Conservation (phyloP, 1,140 invertebrate species). For the Forficula auricularia region DNA sequence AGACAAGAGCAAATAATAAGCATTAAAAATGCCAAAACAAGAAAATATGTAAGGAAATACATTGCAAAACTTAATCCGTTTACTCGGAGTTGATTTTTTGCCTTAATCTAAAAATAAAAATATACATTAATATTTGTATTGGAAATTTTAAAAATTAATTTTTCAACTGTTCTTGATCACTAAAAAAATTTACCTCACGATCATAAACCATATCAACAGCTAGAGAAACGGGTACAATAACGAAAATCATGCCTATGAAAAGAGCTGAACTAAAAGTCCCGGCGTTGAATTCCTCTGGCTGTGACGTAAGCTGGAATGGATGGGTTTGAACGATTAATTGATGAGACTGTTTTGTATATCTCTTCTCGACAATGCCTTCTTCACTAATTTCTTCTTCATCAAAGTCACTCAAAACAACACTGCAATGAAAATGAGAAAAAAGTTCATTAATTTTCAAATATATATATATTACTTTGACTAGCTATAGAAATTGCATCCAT, state of each 20-base stretch:
- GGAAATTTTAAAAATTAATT: not conserved
- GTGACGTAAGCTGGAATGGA: conserved; percentile 50
- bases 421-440: conserved; percentile 14
- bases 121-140: not conserved
- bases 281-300: conserved; percentile 48
- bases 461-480: no score
- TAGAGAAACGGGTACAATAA: conserved; percentile 53
- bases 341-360: conserved; percentile 12
- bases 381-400: conserved; percentile 9
- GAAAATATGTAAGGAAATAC: conserved; percentile 62
- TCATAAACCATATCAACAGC: conserved; percentile 69
- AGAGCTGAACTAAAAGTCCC: conserved; percentile 50
- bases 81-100: conserved; percentile 63
- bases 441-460: conserved; percentile 1
- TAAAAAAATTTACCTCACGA: conserved; percentile 43
- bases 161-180: not conserved
- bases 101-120: conserved; percentile 45
- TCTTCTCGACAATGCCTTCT: no score
- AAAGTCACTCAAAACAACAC: conserved; percentile 18
- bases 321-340: conserved; percentile 35
- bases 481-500: no score
- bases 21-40: conserved; percentile 49
- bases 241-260: conserved; percentile 62
- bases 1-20: conserved; percentile 44
- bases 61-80: conserved; percentile 59